Evolutionary conservation across 1,140 invertebrate species (phyloP).

Genomic region (Meloidogyne chitwoodi): DNA sequence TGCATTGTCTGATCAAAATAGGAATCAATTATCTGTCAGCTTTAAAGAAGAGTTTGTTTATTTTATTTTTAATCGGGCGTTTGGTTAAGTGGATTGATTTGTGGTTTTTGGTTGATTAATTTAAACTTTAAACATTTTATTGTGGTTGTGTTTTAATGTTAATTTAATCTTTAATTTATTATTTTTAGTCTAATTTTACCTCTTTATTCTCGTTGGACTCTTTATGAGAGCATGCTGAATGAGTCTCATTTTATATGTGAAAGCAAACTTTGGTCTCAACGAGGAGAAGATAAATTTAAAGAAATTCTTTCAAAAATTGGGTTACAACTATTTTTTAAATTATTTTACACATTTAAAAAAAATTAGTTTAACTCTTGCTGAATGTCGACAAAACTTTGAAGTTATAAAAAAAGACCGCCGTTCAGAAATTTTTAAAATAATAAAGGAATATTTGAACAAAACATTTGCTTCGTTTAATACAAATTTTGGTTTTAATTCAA

Average conservation of each 20-base stretch:
- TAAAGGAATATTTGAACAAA: slow-evolving; percentile 19
- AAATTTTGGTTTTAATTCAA: slow-evolving; percentile 21
- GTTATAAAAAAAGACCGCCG: slow-evolving; percentile 23
- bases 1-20: slow-evolving; percentile 2
- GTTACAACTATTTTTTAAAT: slow-evolving; percentile 1
- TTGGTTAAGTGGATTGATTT: too few species aligned
- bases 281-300: slow-evolving; percentile 28
- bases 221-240: slow-evolving; percentile 33
- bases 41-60: slow-evolving; percentile 33
- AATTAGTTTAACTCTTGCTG: slow-evolving; percentile 27
- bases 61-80: neutral
- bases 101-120: neutral
- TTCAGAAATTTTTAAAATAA: slow-evolving; percentile 23
- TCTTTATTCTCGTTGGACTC: slow-evolving; percentile 25
- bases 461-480: slow-evolving; percentile 29
- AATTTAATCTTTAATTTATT: neutral
- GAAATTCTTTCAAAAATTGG: slow-evolving; percentile 28
- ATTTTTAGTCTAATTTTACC: slow-evolving; percentile 29
- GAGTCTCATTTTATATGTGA: slow-evolving; percentile 28
- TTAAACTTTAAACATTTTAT: neutral
- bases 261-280: slow-evolving; percentile 29
- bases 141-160: too few species aligned
- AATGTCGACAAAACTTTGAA: slow-evolving; percentile 32
- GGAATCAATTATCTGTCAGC: slow-evolving; percentile 18
- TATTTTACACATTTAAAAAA: neutral